These are phyloP conservation scores for Lonchura striata DNA, from an alignment of 2,113 vertebrate genomes.

Conservation along the genomic window DNA sequence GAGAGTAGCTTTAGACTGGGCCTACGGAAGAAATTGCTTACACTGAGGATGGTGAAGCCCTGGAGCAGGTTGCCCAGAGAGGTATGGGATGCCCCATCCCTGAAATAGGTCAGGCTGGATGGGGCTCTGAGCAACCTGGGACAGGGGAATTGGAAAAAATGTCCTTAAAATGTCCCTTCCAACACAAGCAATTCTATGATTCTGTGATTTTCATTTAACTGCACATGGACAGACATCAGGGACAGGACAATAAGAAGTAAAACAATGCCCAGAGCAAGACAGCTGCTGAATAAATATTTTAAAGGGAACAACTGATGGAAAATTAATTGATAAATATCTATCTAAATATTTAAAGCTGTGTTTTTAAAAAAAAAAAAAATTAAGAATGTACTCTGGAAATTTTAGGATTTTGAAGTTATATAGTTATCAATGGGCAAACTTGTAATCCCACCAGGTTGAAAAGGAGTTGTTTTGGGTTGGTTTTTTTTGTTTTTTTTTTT, in stretches of 20 bases:
- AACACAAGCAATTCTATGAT: background rate
- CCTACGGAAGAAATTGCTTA: background rate
- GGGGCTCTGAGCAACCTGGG: background rate
- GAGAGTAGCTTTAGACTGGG: background rate
- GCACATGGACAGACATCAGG: background rate
- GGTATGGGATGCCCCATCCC: background rate
- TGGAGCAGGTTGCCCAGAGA: background rate
- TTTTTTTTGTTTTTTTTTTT: no score
- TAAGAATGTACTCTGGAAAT: background rate
- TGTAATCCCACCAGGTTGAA: background rate
- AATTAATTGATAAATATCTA: background rate
- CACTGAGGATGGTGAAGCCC: background rate
- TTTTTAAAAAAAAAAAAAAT: background rate
- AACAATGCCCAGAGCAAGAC: background rate
- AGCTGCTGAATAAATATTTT: background rate
- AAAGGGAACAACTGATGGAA: background rate
- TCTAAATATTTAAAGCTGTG: background rate
- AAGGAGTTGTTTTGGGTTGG: no score
- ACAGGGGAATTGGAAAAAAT: background rate
- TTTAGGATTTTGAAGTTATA: background rate
- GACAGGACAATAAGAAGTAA: background rate
- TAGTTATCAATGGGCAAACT: background rate
- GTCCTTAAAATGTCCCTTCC: background rate
- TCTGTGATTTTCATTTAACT: background rate
- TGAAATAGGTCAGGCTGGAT: background rate